A percentile compares a stretch with the other conserved stretches of the same genome.
Conservation (phyloP, 2,888 invertebrate genomes). For the Pristionchus arcanus region DNA sequence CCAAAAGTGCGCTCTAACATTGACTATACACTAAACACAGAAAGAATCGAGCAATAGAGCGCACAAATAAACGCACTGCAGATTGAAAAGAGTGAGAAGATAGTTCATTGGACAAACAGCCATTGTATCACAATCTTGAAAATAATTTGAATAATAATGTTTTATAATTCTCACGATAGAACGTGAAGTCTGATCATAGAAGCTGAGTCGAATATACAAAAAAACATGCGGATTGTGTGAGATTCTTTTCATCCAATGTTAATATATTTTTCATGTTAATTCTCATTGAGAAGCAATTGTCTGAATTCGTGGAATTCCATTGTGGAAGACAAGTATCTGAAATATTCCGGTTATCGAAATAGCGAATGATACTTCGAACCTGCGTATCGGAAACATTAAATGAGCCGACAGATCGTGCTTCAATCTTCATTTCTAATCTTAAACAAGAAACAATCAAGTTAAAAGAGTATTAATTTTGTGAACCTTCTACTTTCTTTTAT, state of each 20-base stretch:
- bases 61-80: not conserved
- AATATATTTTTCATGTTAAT: not conserved
- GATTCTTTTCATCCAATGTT: not conserved
- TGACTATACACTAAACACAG: slow-evolving; percentile 9
- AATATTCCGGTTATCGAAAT: not conserved
- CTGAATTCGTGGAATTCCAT: not conserved
- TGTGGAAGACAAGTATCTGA: not conserved
- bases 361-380: not conserved
- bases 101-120: not conserved
- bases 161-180: not conserved
- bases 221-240: not conserved
- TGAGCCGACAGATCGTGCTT: not conserved
- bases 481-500: slow-evolving; percentile 18
- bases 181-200: not conserved
- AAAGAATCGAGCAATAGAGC: not conserved
- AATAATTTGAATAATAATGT: not conserved
- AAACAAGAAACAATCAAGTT: not conserved
- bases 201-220: not conserved
- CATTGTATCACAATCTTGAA: not conserved
- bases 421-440: slow-evolving; percentile 14
- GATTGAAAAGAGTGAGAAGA: not conserved
- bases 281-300: not conserved
- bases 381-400: slow-evolving; percentile 24
- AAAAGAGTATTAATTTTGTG: not conserved
- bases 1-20: not conserved